Conservation (phyloP, 2,888 invertebrate species). For the Sicus ferrugineus region DNA sequence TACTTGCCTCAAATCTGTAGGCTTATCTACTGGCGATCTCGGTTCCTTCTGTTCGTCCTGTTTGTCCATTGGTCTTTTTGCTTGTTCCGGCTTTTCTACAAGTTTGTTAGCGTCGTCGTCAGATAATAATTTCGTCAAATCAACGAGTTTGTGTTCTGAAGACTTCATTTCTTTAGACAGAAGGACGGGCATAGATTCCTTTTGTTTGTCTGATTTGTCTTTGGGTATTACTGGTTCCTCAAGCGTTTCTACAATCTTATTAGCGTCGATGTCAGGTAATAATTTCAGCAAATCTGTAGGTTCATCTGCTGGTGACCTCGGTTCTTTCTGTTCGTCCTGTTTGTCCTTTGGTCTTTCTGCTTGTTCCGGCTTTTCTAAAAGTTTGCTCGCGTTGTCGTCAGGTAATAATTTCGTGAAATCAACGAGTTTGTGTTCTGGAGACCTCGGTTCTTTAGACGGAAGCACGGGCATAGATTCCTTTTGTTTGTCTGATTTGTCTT, state of each 20-base stretch:
- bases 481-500: too few relatives aligned
- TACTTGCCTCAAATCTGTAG: too few relatives aligned
- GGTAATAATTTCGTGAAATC: background rate
- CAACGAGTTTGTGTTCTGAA: background rate
- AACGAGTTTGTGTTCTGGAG: background rate
- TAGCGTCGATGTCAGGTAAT: background rate
- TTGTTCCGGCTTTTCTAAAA: background rate
- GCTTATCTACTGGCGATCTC: too few relatives aligned
- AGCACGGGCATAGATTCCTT: too few relatives aligned
- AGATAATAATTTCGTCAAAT: background rate
- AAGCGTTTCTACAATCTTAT: background rate
- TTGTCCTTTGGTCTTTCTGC: background rate
- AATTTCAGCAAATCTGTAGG: background rate
- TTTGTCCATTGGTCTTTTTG: background rate
- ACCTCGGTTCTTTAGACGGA: too few relatives aligned
- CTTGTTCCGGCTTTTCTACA: background rate
- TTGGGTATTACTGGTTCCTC: background rate
- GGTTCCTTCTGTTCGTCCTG: background rate
- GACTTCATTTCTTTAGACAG: conserved; percentile 39
- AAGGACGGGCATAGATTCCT: conserved; percentile 41
- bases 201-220: conserved; percentile 24
- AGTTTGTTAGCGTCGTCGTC: background rate
- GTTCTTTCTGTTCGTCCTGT: background rate
- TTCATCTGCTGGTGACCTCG: background rate
- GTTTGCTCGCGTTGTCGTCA: background rate